Evolutionary conservation across 2,113 vertebrate species (phyloP), one percentile per base, ranked within the genome.

Genomic region (Mus spicilegus): DNA sequence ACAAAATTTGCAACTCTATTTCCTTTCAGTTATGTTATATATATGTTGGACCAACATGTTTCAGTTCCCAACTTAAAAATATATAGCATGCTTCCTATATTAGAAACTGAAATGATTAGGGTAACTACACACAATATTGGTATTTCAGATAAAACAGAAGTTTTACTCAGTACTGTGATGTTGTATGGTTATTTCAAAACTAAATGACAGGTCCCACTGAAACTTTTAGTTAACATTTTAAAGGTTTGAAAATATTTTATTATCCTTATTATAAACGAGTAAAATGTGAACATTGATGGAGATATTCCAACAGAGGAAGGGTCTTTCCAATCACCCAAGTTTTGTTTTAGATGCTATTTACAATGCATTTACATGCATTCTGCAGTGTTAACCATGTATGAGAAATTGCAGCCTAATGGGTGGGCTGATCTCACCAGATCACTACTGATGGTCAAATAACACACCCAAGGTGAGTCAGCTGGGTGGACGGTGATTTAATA

Each of bases 321-420:
- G 1, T 39, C 89, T 90, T 96, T 98, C 96, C 96, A 96, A 96
- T 5, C 69, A 2, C 19, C 0, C 87, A n/a, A 51, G 86, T 93
- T 72, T 67, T 10, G 4, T 67, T 81, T 61, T 92, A 73, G 95
- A 95, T 90, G 12, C 39, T 54, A 58, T 94, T 89, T 95, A 82
- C 78, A 89, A 96, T 51, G 95, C 98, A 97, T 98, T 98, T 89
- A 95, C 98, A 98, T 98, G 33, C 91, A 96, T 98, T 98, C 94
- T 98, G 97, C 97, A 89, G 77, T 96, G 97, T 98, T 98, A 99
- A 98, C 98, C 98, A 98, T 99, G 98, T 98, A 98, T 98, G 58
- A 72, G 89, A 93, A 33, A 69, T 95, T 97, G 84, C 97, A 99
- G 97, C 95, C 97, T 97, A 90, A 96, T 92, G 96, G 95, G 86